Conservation (phyloP, 2,797 vertebrate genomes). For the Aeoliscus strigatus region DNA sequence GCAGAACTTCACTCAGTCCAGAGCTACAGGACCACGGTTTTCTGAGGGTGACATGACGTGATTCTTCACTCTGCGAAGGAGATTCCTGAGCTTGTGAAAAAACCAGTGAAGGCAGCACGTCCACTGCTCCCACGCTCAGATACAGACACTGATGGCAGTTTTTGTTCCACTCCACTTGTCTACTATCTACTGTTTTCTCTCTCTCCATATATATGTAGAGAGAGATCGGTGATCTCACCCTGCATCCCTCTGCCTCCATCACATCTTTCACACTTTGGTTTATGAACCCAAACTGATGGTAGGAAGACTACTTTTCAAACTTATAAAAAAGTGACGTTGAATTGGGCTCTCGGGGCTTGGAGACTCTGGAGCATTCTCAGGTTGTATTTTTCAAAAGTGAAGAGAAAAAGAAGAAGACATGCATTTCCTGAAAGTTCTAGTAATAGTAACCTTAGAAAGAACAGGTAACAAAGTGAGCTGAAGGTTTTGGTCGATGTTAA, state of each 20-base stretch:
- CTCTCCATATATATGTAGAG: slow-evolving; percentile 1
- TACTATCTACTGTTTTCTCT: background rate
- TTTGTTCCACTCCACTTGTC: slow-evolving; percentile 4
- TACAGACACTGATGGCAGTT: slow-evolving; percentile 21
- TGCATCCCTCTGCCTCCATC: slow-evolving; percentile 28
- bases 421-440: slow-evolving; percentile 22
- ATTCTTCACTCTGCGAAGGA: slow-evolving; percentile 22
- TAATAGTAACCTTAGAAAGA: slow-evolving; percentile 27
- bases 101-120: slow-evolving; percentile 26
- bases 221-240: slow-evolving; percentile 7
- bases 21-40: too few relatives aligned
- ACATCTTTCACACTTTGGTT: slow-evolving; percentile 47
- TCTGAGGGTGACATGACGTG: too few relatives aligned
- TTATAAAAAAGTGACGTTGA: too few relatives aligned
- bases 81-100: slow-evolving; percentile 16
- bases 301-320: slow-evolving; percentile 54
- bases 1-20: too few relatives aligned
- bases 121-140: slow-evolving; percentile 26
- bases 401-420: slow-evolving; percentile 3
- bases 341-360: slow-evolving; percentile 40
- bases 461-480: slow-evolving; percentile 20
- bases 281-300: slow-evolving; percentile 47
- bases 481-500: slow-evolving; percentile 24
- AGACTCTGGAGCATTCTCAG: slow-evolving; percentile 31
- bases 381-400: slow-evolving; percentile 35